Evolutionary conservation across 2,888 invertebrate genomes (phyloP).

Genomic region (Exocentrus adspersus): DNA sequence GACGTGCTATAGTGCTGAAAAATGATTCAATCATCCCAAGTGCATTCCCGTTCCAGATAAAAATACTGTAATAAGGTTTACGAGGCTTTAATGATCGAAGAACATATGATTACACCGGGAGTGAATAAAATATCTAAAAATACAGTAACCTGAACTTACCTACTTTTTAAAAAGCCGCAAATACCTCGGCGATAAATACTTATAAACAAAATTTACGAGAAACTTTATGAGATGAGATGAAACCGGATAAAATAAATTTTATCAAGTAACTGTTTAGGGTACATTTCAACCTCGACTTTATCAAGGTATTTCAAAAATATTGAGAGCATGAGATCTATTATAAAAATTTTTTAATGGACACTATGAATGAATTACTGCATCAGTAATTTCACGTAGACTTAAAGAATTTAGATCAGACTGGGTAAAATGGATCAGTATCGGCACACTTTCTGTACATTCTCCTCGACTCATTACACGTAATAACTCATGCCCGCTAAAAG

Average conservation of each 20-base stretch:
- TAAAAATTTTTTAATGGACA: no score
- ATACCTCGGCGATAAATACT: background rate
- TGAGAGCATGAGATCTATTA: no score
- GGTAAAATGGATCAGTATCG: background rate
- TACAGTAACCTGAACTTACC: background rate
- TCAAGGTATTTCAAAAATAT: no score
- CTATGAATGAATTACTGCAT: no score
- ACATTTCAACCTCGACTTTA: background rate
- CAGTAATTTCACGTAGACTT: no score
- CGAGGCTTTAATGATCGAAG: background rate
- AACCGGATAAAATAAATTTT: background rate
- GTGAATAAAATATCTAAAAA: background rate
- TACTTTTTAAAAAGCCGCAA: background rate
- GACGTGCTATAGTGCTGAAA: no score
- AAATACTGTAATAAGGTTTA: conserved; percentile 1
- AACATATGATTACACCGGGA: no score
- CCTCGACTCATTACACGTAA: background rate
- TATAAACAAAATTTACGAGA: background rate
- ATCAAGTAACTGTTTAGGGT: no score
- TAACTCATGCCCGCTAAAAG: background rate
- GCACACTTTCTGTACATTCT: conserved; percentile 3
- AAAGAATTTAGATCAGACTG: no score
- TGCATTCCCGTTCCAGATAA: no score
- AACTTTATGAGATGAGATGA: no score
- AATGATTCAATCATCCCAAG: no score